Percentiles rank a stretch among this genome's conserved stretches.
Conservation (phyloP, 30 jellyfish, hydroid and myxozoan genomes). For the Phacellophora camtschatica region DNA sequence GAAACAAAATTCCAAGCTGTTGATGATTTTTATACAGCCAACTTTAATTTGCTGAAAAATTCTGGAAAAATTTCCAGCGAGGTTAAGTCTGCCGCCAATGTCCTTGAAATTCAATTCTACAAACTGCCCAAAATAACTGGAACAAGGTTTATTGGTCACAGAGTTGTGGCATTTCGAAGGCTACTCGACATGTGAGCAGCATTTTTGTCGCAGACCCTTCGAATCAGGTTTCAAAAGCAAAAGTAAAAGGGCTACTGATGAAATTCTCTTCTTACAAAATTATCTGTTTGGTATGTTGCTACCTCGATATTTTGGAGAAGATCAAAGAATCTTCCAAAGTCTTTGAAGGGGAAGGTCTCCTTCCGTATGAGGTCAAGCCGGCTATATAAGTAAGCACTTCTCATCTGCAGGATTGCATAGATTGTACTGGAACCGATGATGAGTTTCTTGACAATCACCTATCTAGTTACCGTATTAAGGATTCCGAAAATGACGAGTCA, state of each 20-base stretch:
- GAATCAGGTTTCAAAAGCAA: slow-evolving; percentile 5
- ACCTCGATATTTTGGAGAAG: slow-evolving; percentile 31
- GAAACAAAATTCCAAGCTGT: slow-evolving; percentile 25
- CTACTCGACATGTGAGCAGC: slow-evolving; percentile 77
- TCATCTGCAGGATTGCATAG: slow-evolving; percentile 14
- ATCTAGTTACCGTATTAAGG: background rate
- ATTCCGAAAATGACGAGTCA: background rate
- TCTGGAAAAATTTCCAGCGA: slow-evolving; percentile 43
- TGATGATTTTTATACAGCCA: slow-evolving; percentile 56
- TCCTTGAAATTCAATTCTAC: slow-evolving; percentile 38
- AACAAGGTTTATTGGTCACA: slow-evolving; percentile 76
- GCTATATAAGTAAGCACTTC: slow-evolving; percentile 6
- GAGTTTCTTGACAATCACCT: background rate
- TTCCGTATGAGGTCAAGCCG: slow-evolving; percentile 34
- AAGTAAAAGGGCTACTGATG: slow-evolving; percentile 12
- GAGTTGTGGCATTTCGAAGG: slow-evolving; percentile 43
- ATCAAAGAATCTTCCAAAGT: slow-evolving; percentile 15
- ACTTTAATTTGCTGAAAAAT: slow-evolving; percentile 42
- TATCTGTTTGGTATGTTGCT: slow-evolving; percentile 20
- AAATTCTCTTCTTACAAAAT: slow-evolving; percentile 1
- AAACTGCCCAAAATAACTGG: slow-evolving; percentile 56
- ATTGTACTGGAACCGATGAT: background rate
- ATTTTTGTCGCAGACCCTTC: slow-evolving; percentile 21
- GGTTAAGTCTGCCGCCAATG: slow-evolving; percentile 33
- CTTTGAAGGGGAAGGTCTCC: slow-evolving; percentile 62